Evolutionary conservation across 2,113 vertebrate genomes (phyloP).

Genomic region (Phalacrocorax brasilianus): DNA sequence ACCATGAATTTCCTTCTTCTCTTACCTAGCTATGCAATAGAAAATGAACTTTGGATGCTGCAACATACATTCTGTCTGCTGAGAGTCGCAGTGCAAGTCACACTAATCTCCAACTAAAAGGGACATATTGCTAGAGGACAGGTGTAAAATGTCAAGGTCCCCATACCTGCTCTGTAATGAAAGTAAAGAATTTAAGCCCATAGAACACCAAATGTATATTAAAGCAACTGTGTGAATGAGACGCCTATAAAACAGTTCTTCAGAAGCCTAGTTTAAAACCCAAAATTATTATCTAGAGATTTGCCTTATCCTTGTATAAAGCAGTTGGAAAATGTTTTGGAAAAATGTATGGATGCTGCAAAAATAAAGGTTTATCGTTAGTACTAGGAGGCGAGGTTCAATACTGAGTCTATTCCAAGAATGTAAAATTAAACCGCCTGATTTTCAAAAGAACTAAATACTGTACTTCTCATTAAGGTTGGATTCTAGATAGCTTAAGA

Average conservation of each 20-base stretch:
- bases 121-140: background rate
- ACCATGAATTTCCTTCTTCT: background rate
- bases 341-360: background rate
- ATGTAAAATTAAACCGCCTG: background rate
- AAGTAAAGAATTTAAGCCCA: background rate
- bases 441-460: background rate
- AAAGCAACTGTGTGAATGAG: background rate
- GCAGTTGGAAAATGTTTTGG: background rate
- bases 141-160: background rate
- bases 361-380: background rate
- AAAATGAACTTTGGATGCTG: background rate
- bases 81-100: background rate
- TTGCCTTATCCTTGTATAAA: background rate
- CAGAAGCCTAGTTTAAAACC: background rate
- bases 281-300: background rate
- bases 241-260: background rate
- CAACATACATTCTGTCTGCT: background rate
- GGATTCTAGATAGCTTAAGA: background rate
- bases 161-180: background rate
- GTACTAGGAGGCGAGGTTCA: background rate
- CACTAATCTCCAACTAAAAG: background rate
- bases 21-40: background rate
- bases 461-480: fast-evolving
- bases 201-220: background rate
- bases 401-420: background rate